Conservation (phyloP, 2,888 invertebrate genomes). For the Andrena bucephala region DNA sequence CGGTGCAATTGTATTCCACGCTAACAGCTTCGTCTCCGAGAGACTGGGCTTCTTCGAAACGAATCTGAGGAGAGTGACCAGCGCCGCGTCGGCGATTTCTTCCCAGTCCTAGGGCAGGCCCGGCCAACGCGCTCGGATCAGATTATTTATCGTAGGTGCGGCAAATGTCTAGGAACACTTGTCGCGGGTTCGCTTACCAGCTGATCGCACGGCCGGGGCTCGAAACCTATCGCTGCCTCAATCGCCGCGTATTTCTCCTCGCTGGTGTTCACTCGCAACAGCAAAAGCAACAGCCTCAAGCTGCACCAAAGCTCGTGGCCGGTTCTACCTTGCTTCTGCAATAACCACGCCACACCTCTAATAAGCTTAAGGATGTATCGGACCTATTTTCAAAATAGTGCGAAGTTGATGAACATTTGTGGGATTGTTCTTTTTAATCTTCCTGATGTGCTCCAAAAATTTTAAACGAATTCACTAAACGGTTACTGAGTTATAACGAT, state of each 20-base stretch:
- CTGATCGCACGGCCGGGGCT: slow-evolving; percentile 76
- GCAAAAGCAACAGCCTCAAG: slow-evolving; percentile 74
- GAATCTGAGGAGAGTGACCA: slow-evolving; percentile 89
- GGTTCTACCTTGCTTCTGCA: slow-evolving; percentile 77
- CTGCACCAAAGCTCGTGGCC: slow-evolving; percentile 75
- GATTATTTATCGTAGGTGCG: background rate
- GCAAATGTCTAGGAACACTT: no score
- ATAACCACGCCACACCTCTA: background rate
- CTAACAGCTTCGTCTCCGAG: slow-evolving; percentile 84
- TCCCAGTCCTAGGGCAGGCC: slow-evolving; percentile 90
- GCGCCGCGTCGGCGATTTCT: slow-evolving; percentile 89
- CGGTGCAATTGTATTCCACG: slow-evolving; percentile 79
- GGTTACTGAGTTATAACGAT: no score
- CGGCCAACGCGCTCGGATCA: background rate
- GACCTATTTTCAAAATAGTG: no score
- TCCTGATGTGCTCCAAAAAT: no score
- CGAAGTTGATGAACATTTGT: no score
- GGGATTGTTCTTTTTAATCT: no score
- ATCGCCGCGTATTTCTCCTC: slow-evolving; percentile 78
- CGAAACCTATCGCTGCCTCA: slow-evolving; percentile 79
- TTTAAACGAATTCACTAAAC: no score
- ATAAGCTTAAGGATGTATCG: no score
- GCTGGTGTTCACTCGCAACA: slow-evolving; percentile 74
- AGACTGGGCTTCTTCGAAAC: slow-evolving; percentile 87
- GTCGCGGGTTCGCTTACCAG: slow-evolving; percentile 69